Evolutionary conservation across 2,888 invertebrate genomes (phyloP), one percentile per base, ranked within the genome.

Genomic region (Phymatocera aterrima): DNA sequence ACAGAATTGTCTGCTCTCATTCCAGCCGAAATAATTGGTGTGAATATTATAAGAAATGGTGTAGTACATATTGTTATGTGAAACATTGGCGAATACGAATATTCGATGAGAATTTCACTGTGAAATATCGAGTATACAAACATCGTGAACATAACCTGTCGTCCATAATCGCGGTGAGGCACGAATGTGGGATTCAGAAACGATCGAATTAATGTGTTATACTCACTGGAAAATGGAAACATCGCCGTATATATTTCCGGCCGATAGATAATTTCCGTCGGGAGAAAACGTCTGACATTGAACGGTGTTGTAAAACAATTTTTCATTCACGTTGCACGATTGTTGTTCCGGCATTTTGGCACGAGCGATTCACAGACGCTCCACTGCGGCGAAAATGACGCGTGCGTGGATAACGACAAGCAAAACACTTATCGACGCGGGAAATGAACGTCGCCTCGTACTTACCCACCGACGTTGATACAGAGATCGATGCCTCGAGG

Each of bases 221-320:
- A 93, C 94, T 93, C 91, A 97, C 97, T 95, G 95, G 89, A 94
- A 97, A 77, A 97, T 92, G 40, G 96, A 96, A 77, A 98, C 93
- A 87, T 95, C 94, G 4, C 98, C 97, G 89, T 95, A 97, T 85
- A 95, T 95, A 91, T 96, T 97, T 21, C 96, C 97, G 82, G 95
- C 95, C 79, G 95, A 92, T 77, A 98, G 92, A 91, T 94, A 97
- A 88, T 95, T 95, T 5, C 97, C 96, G 88, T 96, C 96, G 0
- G 95, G 95, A 0, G 97, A 97, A 90, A 96, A 95, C 1, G 95
- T 92, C 91, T 97, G 97, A 37, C 95, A 94, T 81, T 96, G 92
- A 65, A 97, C 93, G 48, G 97, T 96, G 82, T 96, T 97, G 86
- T 97, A 97, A 83, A 94, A 92, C 75, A 93, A 92, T 92, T 94